Evolutionary conservation across 2,113 vertebrate genomes (phyloP).

Genomic region (Eira barbara): DNA sequence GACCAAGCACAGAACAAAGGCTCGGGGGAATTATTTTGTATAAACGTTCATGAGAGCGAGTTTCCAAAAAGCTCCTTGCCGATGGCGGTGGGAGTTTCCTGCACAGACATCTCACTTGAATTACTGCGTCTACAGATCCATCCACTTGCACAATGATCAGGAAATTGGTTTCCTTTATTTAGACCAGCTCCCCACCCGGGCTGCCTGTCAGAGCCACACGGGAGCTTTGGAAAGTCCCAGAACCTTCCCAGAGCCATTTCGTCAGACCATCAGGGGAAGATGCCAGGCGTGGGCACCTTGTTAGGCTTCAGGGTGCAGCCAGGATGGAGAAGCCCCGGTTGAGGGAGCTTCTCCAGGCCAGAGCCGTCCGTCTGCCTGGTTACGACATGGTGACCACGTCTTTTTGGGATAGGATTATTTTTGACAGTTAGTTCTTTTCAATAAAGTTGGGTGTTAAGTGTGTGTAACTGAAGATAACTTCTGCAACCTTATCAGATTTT

Average conservation of each 20-base stretch:
- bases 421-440: not conserved
- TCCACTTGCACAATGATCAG: not conserved
- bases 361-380: not conserved
- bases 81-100: not conserved
- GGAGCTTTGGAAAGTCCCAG: not conserved
- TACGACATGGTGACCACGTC: not conserved
- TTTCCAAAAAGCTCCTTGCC: not conserved
- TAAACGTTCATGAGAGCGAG: not conserved
- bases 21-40: not conserved
- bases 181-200: not conserved
- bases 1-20: not conserved
- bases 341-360: not conserved
- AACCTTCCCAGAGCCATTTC: not conserved
- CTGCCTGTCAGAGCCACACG: not conserved
- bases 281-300: accelerated
- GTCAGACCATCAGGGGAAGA: not conserved
- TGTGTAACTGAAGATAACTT: not conserved
- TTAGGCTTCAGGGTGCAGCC: not conserved
- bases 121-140: not conserved
- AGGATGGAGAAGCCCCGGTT: not conserved
- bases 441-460: not conserved
- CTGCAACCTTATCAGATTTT: not conserved
- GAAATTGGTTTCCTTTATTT: slow-evolving; percentile 29
- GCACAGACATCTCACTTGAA: not conserved
- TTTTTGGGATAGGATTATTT: not conserved